Conservation (phyloP, 2,113 vertebrate species). For the Labrus mixtus region DNA sequence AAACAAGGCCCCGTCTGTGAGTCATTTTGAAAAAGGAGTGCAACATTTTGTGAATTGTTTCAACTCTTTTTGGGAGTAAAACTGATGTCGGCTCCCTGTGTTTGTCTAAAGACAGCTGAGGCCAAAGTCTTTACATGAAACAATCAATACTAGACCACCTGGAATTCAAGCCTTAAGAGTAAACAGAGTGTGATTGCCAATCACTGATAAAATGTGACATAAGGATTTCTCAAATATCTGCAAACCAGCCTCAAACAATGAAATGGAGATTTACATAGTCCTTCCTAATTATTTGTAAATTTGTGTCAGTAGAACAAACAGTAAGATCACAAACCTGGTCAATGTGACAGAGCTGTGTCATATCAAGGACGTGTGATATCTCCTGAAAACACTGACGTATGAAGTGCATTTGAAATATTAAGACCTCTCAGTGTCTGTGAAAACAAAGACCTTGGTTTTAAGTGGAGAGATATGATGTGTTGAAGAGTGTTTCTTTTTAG, state of each 20-base stretch:
- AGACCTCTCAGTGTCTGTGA: not conserved
- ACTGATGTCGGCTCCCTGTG: not conserved
- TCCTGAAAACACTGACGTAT: not conserved
- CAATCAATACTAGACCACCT: conserved; percentile 2
- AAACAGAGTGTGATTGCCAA: conserved; percentile 11
- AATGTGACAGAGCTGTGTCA: conserved; percentile 22
- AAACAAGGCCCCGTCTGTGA: conserved; percentile 36
- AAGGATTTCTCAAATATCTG: too few relatives aligned
- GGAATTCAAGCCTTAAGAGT: conserved; percentile 5
- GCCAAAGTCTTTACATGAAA: conserved; percentile 22
- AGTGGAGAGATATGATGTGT: not conserved
- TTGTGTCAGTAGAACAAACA: too few relatives aligned
- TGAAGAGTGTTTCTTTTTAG: conserved; percentile 4
- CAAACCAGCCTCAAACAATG: too few relatives aligned
- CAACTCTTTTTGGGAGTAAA: conserved; percentile 6
- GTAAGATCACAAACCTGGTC: not conserved
- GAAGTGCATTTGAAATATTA: conserved; percentile 20
- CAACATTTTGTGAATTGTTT: conserved; percentile 1
- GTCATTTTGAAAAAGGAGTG: conserved; percentile 14
- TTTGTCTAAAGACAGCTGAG: conserved; percentile 1
- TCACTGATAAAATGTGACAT: not conserved
- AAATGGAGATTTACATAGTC: not conserved
- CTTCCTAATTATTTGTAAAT: conserved; percentile 6
- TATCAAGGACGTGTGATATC: too few relatives aligned
- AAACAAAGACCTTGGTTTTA: conserved; percentile 1